These are phyloP conservation scores for Panagrolaimus sp. DNA, from an alignment of 1,140 invertebrate genomes.

Conservation along the genomic window DNA sequence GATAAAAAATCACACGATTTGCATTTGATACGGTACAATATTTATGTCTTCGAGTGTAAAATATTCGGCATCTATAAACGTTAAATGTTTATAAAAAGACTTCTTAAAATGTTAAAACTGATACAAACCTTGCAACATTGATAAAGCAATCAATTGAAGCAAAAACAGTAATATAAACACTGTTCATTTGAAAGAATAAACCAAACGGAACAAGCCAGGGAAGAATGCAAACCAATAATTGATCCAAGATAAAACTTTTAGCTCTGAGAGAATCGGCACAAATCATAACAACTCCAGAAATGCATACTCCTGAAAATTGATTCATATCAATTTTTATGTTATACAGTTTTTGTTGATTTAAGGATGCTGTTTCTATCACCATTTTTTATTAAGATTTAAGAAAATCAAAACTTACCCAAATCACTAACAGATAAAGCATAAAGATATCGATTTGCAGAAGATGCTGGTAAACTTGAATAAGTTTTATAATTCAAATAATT, in stretches of 20 bases:
- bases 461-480: background rate
- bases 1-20: background rate
- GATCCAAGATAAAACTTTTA: conserved; percentile 42
- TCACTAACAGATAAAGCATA: conserved; percentile 20
- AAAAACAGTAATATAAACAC: conserved; percentile 48
- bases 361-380: background rate
- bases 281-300: conserved; percentile 46
- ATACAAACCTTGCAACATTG: conserved; percentile 28
- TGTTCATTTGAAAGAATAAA: conserved; percentile 48
- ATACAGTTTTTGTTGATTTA: no score
- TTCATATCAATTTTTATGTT: no score
- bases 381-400: background rate
- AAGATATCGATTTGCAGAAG: conserved; percentile 23
- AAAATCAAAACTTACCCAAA: conserved; percentile 18
- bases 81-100: background rate
- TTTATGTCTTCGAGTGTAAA: conserved; percentile 7
- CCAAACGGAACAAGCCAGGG: conserved; percentile 46
- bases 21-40: conserved; percentile 30
- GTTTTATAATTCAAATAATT: conserved; percentile 23
- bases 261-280: conserved; percentile 43
- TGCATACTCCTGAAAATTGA: conserved; percentile 48
- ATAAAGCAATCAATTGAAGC: conserved; percentile 48
- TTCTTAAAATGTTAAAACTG: background rate
- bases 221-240: conserved; percentile 42
- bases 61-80: background rate